Percentiles rank a stretch among this genome's conserved stretches.
Conservation (phyloP, 2,888 invertebrate species). For the Mythimna lalbum region DNA sequence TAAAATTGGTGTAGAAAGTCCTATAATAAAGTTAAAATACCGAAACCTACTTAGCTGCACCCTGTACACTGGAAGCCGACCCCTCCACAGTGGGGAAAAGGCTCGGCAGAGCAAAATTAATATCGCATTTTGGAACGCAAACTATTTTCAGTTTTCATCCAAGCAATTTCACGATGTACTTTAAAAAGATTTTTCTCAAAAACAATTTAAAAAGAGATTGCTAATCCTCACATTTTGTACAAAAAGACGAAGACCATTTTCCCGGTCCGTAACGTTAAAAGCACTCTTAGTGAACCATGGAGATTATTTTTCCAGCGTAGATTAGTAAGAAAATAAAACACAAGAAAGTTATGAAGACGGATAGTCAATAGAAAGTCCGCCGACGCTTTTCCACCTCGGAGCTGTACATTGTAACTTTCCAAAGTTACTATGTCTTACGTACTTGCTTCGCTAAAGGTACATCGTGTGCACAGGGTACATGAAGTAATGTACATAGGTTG, state of each 20-base stretch:
- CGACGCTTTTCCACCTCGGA: conserved; percentile 65
- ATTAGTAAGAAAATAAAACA: conserved; percentile 63
- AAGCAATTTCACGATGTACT: conserved; percentile 43
- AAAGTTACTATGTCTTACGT: conserved; percentile 28
- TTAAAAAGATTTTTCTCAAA: conserved; percentile 39
- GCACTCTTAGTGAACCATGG: conserved; percentile 55
- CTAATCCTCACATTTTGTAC: conserved; percentile 51
- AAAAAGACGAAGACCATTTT: conserved; percentile 25
- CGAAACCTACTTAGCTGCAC: too few relatives aligned
- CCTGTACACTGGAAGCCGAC: neutral
- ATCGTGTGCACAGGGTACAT: neutral
- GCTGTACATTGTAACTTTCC: conserved; percentile 31
- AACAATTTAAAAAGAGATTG: conserved; percentile 60
- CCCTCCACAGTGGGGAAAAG: too few relatives aligned
- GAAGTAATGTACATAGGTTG: neutral
- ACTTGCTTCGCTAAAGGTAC: conserved; percentile 16
- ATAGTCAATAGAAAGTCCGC: conserved; percentile 65
- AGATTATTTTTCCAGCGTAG: conserved; percentile 58
- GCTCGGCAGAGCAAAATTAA: conserved; percentile 11
- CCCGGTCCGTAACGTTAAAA: conserved; percentile 46
- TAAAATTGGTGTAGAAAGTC: neutral
- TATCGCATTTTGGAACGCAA: neutral
- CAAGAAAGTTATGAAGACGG: conserved; percentile 57
- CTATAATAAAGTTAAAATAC: too few relatives aligned
- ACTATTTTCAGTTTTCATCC: conserved; percentile 36